Evolutionary conservation across 2,113 vertebrate genomes (phyloP).

Genomic region (Psilopsiagon aymara): DNA sequence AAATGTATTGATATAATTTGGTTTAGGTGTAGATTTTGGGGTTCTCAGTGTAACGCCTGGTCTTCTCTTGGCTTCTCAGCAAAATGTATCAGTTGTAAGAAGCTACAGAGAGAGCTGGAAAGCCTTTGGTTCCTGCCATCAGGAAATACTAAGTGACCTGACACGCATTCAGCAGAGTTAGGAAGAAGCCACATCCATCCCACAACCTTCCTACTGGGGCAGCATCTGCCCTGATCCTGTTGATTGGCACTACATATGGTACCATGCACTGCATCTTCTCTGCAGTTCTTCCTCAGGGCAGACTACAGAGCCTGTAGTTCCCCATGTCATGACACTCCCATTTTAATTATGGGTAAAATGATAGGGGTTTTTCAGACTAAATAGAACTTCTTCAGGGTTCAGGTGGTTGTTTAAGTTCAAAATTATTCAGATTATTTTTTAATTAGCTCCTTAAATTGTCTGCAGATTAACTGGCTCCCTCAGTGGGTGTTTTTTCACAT

Average conservation of each 20-base stretch:
- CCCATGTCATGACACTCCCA: background rate
- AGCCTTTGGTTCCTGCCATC: background rate
- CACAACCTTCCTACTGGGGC: background rate
- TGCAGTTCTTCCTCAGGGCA: background rate
- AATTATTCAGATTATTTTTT: background rate
- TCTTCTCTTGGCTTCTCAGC: background rate
- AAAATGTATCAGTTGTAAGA: background rate
- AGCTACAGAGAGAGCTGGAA: background rate
- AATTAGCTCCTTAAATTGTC: background rate
- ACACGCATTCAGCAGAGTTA: background rate
- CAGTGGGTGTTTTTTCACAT: background rate
- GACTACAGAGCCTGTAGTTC: background rate
- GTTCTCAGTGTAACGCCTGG: background rate
- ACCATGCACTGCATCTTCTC: rapidly evolving
- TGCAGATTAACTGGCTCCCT: background rate
- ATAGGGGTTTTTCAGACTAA: background rate
- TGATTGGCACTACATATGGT: background rate
- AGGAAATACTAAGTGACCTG: background rate
- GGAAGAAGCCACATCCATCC: background rate
- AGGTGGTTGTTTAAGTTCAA: background rate
- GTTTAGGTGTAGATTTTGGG: background rate
- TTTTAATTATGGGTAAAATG: background rate
- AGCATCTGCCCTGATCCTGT: background rate
- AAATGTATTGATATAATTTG: background rate
- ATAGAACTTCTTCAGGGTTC: background rate